Evolutionary conservation across 1,140 invertebrate species (phyloP), one percentile per base, ranked within the genome.

Genomic region (Aphis craccivora): DNA sequence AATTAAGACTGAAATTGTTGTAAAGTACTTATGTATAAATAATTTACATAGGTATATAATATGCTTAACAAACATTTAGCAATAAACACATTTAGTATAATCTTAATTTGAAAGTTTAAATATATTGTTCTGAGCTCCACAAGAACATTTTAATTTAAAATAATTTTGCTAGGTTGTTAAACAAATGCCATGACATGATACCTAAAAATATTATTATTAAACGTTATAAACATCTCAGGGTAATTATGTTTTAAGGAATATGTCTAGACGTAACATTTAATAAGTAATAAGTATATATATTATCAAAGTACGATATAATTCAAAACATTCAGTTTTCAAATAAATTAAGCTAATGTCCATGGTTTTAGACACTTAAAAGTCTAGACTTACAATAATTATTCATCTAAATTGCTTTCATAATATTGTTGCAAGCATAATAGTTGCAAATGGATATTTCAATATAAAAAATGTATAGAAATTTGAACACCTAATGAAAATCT

Each of bases 301-400:
- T 67, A 76, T n/a, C 30, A 35, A n/a, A 76, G 30, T 20, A 76
- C n/a, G 18, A 76, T n/a, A n/a, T n/a, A 76, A 18, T n/a, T 76
- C 30, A n/a, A 76, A 76, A 35, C n/a, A 76, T n/a, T 76, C 30
- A 22, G 60, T 76, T n/a, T 76, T n/a, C 60, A 76, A n/a, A 76
- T 76, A 76, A 76, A 76, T 76, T 76, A 76, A 76, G 60, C 60
- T 76, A 76, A 76, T 76, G 60, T 76, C 4, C 14, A 18, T 14
- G 60, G 30, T 76, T n/a, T 76, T 18, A 76, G 60, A 76, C 5
- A 76, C 60, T 76, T 76, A 76, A 76, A 67, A 76, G 60, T 76
- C 60, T 76, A 76, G 60, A 76, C 60, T 76, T 76, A 76, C 14
- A 76, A 76, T 76, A 76, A 76, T 76, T 76, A n/a, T 76, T 76